These are phyloP conservation scores for Phoxinus dragarum DNA, from an alignment of 2,797 vertebrate species.

Conservation along the genomic window DNA sequence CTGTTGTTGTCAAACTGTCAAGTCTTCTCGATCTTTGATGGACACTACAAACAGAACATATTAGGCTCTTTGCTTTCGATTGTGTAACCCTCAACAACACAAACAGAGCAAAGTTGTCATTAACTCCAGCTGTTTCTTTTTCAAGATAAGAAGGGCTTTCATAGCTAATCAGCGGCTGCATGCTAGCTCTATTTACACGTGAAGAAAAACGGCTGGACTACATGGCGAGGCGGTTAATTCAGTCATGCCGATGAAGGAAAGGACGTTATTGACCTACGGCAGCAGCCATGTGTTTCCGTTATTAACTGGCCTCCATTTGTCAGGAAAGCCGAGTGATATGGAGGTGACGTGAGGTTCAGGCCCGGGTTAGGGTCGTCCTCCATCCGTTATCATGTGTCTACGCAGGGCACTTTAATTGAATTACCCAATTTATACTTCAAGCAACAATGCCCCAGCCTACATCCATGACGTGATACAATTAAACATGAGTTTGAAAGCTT, in stretches of 20 bases:
- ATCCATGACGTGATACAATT: constrained; percentile 97
- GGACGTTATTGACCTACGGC: constrained; percentile 98
- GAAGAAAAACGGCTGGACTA: constrained; percentile 87
- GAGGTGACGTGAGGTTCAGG: constrained; percentile 91
- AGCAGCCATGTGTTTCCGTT: constrained; percentile 99
- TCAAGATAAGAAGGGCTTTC: constrained; percentile 90
- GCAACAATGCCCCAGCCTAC: constrained; percentile 94
- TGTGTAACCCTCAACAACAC: constrained; percentile 78
- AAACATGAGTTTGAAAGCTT: constrained; percentile 94
- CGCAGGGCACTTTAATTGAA: constrained; percentile 98
- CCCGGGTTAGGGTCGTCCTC: constrained; percentile 97
- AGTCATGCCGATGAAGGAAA: constrained; percentile 78
- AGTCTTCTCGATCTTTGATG: constrained; percentile 52
- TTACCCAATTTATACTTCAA: constrained; percentile 99
- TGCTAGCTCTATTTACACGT: constrained; percentile 86
- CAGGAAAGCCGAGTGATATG: constrained; percentile 90
- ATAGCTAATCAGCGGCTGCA: constrained; percentile 96
- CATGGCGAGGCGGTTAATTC: constrained; percentile 95
- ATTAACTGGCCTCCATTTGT: constrained; percentile 99
- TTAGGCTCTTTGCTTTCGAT: constrained; percentile 76
- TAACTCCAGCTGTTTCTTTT: constrained; percentile 82
- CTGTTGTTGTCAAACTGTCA: constrained; percentile 60
- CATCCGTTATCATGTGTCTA: constrained; percentile 99
- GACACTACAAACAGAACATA: constrained; percentile 64
- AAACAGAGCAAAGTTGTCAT: constrained; percentile 77